Base-by-base conservation (phyloP, 2,888 invertebrate species). In the Cerastis rubricosa region DNA sequence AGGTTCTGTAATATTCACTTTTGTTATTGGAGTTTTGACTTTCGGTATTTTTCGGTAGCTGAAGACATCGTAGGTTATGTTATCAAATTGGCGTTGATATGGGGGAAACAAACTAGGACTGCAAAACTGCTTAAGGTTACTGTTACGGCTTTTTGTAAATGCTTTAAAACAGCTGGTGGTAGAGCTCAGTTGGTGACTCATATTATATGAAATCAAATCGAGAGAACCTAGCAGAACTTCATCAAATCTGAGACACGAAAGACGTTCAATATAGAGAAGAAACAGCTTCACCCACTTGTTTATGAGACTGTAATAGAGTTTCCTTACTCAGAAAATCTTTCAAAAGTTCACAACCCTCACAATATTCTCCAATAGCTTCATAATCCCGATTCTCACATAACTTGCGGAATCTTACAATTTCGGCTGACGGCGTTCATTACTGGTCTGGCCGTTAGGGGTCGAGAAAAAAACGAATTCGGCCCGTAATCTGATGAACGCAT, bases 401-500 rank as follows among this genome's bases (percentile, higher is more conserved):
- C 73, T 81, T 71, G 70, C 81, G 83, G 78, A 71, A 80, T 81
- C 78, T 85, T 82, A 72, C 71, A 85, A 84, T 79, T 79, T 83
- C 51, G 74, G 81, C 85, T 82, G 88, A 85, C 83, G 79, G 57
- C 78, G 74, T 85, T 81, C 83, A 87, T 85, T 89, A 85, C 73
- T 25, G 17, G 43, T 63, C 43, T 19, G 63, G 65, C 49, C 66
- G 54, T 71, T 49, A 54, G 66, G 59, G 74, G 76, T 74, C 71
- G 73, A 76, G 69, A 67, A 78, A 87, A 84, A 86, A 75, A 74
- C 76, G 67, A 84, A 80, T 85, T 85, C 77, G 61, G 72, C 59
- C 81, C 80, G 87, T 88, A 88, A 86, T 84, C 83, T 83, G 83
- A 86, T 80, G 84, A 87, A 87, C 83, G 87, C 77, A 86, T 88